phyloP scores from a whole-genome alignment of 2,888 invertebrate species.

The Meganola albula region DNA sequence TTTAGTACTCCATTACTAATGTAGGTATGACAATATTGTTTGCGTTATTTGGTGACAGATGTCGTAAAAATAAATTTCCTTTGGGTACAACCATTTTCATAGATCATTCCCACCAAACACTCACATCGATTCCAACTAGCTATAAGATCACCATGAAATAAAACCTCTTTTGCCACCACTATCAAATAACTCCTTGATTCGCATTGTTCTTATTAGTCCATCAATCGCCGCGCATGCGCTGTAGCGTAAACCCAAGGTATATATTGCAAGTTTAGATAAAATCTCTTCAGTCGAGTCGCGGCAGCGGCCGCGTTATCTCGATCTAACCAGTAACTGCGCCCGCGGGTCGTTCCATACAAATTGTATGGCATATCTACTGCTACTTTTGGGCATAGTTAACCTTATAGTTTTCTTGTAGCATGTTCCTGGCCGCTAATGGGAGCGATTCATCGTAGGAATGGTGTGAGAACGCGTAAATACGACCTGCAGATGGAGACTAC shows the following conservation, averaged over 20 bases:
- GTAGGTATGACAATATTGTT: too few species aligned
- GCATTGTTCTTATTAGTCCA: conserved; percentile 67
- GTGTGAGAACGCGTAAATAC: conserved; percentile 51
- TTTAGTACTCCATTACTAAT: too few species aligned
- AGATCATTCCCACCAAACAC: conserved; percentile 26
- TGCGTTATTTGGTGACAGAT: too few species aligned
- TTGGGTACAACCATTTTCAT: conserved; percentile 19
- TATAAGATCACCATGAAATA: conserved; percentile 31
- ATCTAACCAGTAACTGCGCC: conserved; percentile 61
- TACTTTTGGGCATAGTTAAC: conserved; percentile 75
- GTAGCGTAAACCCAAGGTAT: conserved; percentile 46
- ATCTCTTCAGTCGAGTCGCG: conserved; percentile 56
- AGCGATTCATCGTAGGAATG: conserved; percentile 59
- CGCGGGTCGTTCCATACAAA: conserved; percentile 72
- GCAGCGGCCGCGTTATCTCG: conserved; percentile 63
- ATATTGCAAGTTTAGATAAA: conserved; percentile 56
- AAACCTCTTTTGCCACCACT: conserved; percentile 26
- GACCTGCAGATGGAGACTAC: conserved; percentile 32
- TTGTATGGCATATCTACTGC: conserved; percentile 72
- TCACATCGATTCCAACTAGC: conserved; percentile 24
- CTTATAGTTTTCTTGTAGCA: conserved; percentile 67
- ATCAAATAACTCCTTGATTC: conserved; percentile 42
- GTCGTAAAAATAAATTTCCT: conserved; percentile 18
- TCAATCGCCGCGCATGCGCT: conserved; percentile 60
- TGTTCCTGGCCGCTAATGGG: conserved; percentile 63